These are phyloP conservation scores for Galago senegalensis DNA, from an alignment of 2,797 vertebrate genomes.

Conservation along the genomic window DNA sequence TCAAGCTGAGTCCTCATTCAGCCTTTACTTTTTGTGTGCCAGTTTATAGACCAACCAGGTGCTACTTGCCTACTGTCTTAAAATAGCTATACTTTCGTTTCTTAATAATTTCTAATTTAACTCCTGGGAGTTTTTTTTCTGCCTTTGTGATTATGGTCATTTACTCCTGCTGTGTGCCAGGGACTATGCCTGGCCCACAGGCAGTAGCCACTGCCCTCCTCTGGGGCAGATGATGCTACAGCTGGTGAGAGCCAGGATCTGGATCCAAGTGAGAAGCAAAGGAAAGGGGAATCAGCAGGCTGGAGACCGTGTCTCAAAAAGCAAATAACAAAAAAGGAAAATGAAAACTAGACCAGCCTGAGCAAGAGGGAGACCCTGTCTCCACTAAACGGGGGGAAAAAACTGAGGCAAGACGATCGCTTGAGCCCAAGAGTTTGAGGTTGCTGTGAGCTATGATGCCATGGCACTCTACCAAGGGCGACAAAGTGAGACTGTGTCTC, in stretches of 20 bases:
- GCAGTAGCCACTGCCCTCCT: background rate
- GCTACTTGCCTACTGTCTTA: background rate
- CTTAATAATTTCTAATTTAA: background rate
- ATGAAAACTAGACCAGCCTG: no score
- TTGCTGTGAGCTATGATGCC: no score
- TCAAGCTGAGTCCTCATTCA: background rate
- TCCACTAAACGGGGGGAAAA: no score
- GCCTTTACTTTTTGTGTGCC: constrained; percentile 11
- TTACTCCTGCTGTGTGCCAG: background rate
- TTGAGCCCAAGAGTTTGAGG: no score
- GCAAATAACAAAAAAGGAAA: no score
- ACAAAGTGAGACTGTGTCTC: no score
- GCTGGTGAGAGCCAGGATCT: background rate
- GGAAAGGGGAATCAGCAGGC: background rate
- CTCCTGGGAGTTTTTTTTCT: background rate
- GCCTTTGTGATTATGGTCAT: background rate
- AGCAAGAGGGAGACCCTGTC: no score
- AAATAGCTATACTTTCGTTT: constrained; percentile 6
- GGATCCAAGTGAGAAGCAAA: background rate
- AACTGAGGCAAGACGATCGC: no score
- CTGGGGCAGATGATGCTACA: background rate
- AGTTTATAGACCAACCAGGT: background rate
- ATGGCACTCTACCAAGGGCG: no score
- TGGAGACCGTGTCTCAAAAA: no score
- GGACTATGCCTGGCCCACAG: background rate